Conservation (phyloP, 2,113 vertebrate species). For the Morphnarchus princeps region DNA sequence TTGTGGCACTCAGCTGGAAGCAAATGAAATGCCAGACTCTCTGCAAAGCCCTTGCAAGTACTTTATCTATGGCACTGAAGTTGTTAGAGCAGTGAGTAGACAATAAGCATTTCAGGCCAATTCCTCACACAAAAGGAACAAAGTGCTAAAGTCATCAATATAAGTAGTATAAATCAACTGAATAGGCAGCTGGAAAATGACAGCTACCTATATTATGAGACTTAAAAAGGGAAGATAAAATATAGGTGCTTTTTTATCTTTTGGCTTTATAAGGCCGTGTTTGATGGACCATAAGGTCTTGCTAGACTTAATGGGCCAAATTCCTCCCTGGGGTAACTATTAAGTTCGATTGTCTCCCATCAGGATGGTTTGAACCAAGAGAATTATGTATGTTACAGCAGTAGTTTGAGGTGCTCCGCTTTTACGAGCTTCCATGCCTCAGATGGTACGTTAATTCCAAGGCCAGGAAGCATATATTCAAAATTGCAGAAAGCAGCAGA, state of each 20-base stretch:
- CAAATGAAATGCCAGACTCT: background rate
- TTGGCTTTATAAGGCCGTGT: background rate
- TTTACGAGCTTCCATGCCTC: background rate
- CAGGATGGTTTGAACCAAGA: background rate
- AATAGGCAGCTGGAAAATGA: conserved; percentile 12
- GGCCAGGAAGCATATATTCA: background rate
- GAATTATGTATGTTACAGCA: background rate
- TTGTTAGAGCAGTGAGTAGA: background rate
- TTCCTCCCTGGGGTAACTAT: background rate
- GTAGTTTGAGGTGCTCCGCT: background rate
- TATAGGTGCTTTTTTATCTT: conserved; percentile 24
- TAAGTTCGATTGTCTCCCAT: background rate
- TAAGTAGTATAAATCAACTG: background rate
- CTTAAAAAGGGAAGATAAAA: conserved; percentile 2
- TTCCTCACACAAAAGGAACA: background rate
- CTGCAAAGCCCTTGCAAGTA: background rate
- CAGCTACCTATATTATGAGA: background rate
- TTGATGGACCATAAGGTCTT: background rate
- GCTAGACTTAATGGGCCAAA: background rate
- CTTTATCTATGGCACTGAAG: background rate
- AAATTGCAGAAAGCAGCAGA: background rate
- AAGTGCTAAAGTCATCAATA: background rate
- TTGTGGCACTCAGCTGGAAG: background rate
- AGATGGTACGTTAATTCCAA: background rate
- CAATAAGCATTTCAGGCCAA: background rate